These are phyloP conservation scores for Brachionus paranguensis DNA, from an alignment of 1,140 invertebrate genomes.

Conservation along the genomic window DNA sequence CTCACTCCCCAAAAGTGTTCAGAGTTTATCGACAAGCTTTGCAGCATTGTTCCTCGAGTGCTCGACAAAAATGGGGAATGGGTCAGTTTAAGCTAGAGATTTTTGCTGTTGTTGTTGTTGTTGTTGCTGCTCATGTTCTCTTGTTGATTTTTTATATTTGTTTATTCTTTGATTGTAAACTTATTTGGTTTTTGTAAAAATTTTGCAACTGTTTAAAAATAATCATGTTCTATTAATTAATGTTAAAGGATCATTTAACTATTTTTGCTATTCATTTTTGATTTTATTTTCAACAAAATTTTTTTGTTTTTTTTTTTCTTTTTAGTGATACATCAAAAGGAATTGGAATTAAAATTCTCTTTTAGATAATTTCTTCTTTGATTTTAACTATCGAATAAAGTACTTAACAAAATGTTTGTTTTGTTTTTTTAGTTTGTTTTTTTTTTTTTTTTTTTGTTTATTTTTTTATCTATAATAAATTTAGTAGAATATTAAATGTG, in stretches of 20 bases:
- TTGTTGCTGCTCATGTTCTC: no score
- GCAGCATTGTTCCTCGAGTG: constrained; percentile 20
- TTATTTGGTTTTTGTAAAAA: constrained; percentile 21
- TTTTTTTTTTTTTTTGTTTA: no score
- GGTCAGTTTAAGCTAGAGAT: constrained; percentile 27
- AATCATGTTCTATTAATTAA: neutral
- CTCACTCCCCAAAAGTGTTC: constrained; percentile 33
- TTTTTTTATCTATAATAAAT: no score
- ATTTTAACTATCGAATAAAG: neutral
- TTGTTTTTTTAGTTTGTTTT: no score
- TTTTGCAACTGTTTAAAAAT: constrained; percentile 9
- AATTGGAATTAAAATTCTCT: neutral
- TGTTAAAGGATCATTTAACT: neutral
- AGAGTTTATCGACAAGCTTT: constrained; percentile 36
- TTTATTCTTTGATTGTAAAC: constrained; percentile 16
- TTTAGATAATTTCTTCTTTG: neutral
- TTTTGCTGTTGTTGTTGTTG: no score
- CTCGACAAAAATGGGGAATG: constrained; percentile 34
- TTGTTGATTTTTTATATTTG: constrained; percentile 20
- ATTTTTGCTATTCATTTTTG: neutral
- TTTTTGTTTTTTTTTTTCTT: no score
- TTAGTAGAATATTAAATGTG: no score
- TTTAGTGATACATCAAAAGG: no score
- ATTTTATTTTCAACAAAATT: neutral
- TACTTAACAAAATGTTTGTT: neutral